Evolutionary conservation across 2,113 vertebrate genomes (phyloP).

Genomic region (Turnix velox): DNA sequence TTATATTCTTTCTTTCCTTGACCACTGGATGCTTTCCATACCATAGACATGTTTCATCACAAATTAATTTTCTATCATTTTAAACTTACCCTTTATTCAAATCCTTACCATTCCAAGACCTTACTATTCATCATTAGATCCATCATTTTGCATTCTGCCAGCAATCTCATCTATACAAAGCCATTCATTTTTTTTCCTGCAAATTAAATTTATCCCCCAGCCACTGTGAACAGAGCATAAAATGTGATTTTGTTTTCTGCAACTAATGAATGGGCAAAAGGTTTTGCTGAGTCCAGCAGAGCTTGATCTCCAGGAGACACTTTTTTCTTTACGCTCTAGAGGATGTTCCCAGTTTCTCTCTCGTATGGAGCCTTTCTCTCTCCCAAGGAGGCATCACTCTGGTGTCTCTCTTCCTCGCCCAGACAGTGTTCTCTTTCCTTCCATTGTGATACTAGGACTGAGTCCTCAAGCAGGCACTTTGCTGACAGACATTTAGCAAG

Average conservation of each 20-base stretch:
- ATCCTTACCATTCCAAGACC: too few relatives aligned
- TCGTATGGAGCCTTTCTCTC: neutral
- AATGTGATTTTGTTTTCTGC: neutral
- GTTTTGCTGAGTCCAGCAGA: neutral
- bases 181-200: neutral
- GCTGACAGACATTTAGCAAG: neutral
- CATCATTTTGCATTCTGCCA: neutral
- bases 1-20: neutral
- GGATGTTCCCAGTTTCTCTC: neutral
- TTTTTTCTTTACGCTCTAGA: neutral
- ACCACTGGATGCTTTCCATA: neutral
- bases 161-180: neutral
- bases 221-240: neutral
- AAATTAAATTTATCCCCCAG: neutral
- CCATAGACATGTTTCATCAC: neutral
- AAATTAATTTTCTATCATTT: neutral
- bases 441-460: neutral
- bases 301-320: neutral
- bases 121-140: neutral
- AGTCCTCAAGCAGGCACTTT: neutral
- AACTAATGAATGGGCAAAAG: neutral
- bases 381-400: neutral
- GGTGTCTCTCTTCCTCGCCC: neutral
- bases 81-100: neutral
- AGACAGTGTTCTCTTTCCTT: accelerated